Conservation (phyloP, 2,797 vertebrate species). For the Bradypodion ventrale region DNA sequence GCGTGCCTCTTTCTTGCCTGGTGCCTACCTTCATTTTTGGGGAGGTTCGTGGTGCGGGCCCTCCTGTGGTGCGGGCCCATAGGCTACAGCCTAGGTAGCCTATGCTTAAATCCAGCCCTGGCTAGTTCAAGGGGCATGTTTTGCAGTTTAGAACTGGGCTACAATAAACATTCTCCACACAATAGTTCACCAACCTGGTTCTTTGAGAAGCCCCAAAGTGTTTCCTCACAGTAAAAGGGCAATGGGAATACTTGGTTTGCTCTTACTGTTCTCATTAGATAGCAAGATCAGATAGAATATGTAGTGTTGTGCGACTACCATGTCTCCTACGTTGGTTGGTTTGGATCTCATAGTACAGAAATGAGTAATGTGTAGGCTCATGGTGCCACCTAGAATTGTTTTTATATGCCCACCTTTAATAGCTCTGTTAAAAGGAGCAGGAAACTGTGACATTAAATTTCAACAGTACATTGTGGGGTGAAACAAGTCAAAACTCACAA, state of each 20-base stretch:
- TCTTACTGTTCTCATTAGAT: too few relatives aligned
- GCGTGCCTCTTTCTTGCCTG: too few relatives aligned
- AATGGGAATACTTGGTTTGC: not conserved
- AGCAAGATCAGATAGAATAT: not conserved
- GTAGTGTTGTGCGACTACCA: not conserved
- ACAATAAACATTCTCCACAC: not conserved
- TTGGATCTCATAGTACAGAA: not conserved
- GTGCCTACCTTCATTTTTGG: too few relatives aligned
- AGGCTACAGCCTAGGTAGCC: too few relatives aligned
- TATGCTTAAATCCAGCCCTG: too few relatives aligned
- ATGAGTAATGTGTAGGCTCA: not conserved
- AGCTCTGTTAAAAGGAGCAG: not conserved
- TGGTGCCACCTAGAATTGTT: not conserved
- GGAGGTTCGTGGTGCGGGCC: too few relatives aligned
- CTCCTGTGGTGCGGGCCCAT: too few relatives aligned
- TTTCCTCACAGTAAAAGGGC: not conserved
- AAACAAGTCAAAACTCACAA: too few relatives aligned
- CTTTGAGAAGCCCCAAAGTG: not conserved
- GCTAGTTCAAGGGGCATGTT: not conserved
- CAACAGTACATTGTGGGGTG: too few relatives aligned
- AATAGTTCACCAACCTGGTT: not conserved
- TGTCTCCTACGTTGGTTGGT: not conserved
- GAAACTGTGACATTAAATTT: not conserved
- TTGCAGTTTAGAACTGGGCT: not conserved
- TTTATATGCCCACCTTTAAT: not conserved